Percentiles rank a stretch among this genome's conserved stretches.
Conservation (phyloP, 2,113 vertebrate species). For the Melanerpes formicivorus region DNA sequence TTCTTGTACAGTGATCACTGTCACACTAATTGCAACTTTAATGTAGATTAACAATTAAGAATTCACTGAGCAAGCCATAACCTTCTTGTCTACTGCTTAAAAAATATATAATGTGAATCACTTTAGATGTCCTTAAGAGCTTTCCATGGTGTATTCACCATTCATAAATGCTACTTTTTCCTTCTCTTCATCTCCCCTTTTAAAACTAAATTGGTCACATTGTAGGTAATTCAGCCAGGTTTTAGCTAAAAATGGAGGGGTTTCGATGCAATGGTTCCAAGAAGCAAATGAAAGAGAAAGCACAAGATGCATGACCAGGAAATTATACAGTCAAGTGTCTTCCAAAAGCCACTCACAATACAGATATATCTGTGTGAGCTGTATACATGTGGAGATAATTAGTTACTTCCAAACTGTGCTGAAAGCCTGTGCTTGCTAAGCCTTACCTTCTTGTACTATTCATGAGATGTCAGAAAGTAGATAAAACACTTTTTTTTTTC, state of each 20-base stretch:
- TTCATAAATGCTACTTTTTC: background rate
- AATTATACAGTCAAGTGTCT: background rate
- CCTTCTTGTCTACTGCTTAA: background rate
- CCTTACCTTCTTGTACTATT: background rate
- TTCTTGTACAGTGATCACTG: background rate
- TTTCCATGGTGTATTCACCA: background rate
- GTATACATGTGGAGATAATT: background rate
- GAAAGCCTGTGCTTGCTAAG: background rate
- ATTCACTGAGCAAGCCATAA: background rate
- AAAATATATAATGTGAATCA: background rate
- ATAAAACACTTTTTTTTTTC: background rate
- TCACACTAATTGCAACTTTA: background rate
- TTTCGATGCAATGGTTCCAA: background rate
- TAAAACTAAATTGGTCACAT: no score
- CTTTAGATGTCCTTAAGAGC: background rate
- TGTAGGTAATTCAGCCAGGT: no score
- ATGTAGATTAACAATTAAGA: background rate
- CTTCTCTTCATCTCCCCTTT: background rate
- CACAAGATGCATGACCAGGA: background rate
- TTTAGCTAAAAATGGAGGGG: background rate
- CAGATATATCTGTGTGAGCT: background rate
- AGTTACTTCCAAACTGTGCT: background rate
- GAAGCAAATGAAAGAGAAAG: background rate
- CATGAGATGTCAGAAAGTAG: background rate
- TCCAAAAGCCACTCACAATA: background rate